Conservation (phyloP, 2,888 invertebrate genomes). For the Sympetrum striolatum region DNA sequence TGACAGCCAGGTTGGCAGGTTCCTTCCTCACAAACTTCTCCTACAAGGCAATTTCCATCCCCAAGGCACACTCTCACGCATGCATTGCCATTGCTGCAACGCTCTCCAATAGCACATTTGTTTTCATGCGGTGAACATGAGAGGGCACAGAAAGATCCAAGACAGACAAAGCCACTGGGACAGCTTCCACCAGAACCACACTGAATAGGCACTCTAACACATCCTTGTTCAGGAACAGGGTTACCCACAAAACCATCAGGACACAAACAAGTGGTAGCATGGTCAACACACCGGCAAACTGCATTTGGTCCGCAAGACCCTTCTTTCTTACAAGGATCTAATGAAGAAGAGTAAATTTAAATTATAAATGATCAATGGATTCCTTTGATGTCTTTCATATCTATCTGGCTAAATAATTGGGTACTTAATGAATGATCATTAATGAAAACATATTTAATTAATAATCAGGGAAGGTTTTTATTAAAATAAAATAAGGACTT, state of each 20-base stretch:
- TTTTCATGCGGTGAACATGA: slow-evolving; percentile 73
- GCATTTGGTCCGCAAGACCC: slow-evolving; percentile 86
- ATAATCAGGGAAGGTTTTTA: too few relatives aligned
- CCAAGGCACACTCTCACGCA: slow-evolving; percentile 88
- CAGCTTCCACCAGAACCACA: slow-evolving; percentile 76
- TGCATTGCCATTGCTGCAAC: slow-evolving; percentile 73
- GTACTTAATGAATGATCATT: too few relatives aligned
- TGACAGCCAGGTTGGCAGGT: slow-evolving; percentile 84
- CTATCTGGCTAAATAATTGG: too few relatives aligned
- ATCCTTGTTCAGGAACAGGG: slow-evolving; percentile 87
- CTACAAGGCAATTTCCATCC: slow-evolving; percentile 87
- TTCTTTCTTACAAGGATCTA: slow-evolving; percentile 78
- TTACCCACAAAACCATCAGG: slow-evolving; percentile 86
- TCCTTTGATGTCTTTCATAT: too few relatives aligned
- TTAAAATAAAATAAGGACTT: too few relatives aligned
- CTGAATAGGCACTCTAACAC: slow-evolving; percentile 77
- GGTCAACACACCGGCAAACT: slow-evolving; percentile 76
- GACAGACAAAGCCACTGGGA: slow-evolving; percentile 78
- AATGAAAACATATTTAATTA: too few relatives aligned
- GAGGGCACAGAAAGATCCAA: slow-evolving; percentile 77
- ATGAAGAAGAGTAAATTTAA: slow-evolving; percentile 31
- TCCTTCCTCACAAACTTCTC: slow-evolving; percentile 85
- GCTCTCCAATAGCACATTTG: slow-evolving; percentile 83
- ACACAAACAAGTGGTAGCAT: slow-evolving; percentile 79
- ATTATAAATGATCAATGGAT: not conserved